Evolutionary conservation across 2,888 invertebrate genomes (phyloP).

Genomic region (Herminia tarsipennalis): DNA sequence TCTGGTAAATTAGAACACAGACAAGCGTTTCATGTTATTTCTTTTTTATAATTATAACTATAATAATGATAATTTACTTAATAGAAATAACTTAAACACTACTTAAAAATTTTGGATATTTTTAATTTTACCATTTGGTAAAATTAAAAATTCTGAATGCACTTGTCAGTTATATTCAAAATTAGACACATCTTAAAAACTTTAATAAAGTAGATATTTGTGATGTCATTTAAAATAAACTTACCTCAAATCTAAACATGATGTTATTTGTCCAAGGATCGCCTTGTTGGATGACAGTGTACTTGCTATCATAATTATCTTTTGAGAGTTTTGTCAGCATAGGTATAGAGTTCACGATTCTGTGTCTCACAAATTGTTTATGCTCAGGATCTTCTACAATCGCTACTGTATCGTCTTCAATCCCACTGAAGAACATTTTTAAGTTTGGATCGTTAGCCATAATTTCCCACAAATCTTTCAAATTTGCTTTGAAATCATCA

Average conservation of each 20-base stretch:
- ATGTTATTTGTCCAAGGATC: slow-evolving; percentile 64
- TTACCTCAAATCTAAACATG: slow-evolving; percentile 51
- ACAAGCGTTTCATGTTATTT: too few species aligned
- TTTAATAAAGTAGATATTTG: neutral
- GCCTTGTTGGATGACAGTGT: slow-evolving; percentile 56
- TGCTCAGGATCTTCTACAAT: slow-evolving; percentile 44
- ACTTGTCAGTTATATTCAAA: neutral
- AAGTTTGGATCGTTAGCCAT: neutral
- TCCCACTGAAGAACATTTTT: slow-evolving; percentile 4
- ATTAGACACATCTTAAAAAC: neutral
- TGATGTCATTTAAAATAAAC: slow-evolving; percentile 8
- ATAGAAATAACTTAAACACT: too few species aligned
- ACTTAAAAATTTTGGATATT: too few species aligned
- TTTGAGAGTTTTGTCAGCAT: slow-evolving; percentile 19
- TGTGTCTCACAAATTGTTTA: slow-evolving; percentile 34
- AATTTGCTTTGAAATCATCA: slow-evolving; percentile 23
- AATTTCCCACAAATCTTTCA: slow-evolving; percentile 32
- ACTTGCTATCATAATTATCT: slow-evolving; percentile 39
- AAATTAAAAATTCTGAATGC: neutral
- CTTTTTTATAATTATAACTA: too few species aligned
- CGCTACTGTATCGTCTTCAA: slow-evolving; percentile 24
- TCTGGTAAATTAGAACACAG: too few species aligned
- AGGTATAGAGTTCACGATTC: slow-evolving; percentile 12
- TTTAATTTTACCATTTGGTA: too few species aligned
- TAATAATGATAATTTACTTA: too few species aligned